A percentile compares a stretch with the other conserved stretches of the same genome.
Conservation (phyloP, 2,113 vertebrate genomes). For the Butorides virescens region DNA sequence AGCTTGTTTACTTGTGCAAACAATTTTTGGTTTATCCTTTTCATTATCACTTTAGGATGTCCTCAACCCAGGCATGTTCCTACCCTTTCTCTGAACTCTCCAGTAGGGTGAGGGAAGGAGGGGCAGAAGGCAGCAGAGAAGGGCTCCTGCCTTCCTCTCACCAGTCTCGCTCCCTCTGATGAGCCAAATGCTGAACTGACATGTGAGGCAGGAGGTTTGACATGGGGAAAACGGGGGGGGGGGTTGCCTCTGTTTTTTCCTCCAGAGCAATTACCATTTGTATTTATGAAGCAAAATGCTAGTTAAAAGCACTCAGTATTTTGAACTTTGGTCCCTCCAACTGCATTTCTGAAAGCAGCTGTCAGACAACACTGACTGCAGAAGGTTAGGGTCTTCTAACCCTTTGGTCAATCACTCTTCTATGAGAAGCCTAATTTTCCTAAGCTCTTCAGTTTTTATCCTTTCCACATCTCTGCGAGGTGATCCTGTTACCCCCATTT, state of each 20-base stretch:
- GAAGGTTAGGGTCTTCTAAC: background rate
- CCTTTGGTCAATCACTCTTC: background rate
- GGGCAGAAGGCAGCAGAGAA: background rate
- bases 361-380: background rate
- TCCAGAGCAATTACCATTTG: background rate
- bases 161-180: background rate
- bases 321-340: background rate
- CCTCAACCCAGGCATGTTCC: background rate
- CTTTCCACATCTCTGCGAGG: background rate
- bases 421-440: background rate
- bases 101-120: background rate
- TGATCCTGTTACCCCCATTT: background rate
- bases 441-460: background rate
- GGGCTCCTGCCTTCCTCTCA: background rate
- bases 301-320: background rate
- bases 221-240: background rate
- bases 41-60: background rate
- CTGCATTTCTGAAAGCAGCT: background rate
- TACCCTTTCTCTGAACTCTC: background rate
- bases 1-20: background rate
- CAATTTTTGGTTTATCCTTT: background rate
- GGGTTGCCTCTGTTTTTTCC: background rate
- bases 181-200: background rate
- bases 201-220: background rate
- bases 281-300: background rate